These are phyloP conservation scores for Planiliza haematocheilus DNA, from an alignment of 2,113 vertebrate species.

Conservation along the genomic window DNA sequence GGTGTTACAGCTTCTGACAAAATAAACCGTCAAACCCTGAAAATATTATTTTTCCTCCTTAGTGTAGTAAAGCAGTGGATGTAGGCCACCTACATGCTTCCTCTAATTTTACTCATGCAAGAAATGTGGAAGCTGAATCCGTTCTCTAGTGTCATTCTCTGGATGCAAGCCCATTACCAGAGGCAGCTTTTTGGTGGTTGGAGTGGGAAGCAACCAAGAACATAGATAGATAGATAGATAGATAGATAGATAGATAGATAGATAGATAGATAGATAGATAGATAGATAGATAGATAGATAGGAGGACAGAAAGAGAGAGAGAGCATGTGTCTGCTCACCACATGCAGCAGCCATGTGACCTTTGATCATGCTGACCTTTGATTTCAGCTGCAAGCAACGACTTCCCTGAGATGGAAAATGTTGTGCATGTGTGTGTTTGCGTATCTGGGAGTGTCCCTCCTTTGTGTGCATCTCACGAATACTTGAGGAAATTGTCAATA, in stretches of 20 bases:
- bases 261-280: slow-evolving; percentile 29
- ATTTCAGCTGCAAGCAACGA: slow-evolving; percentile 49
- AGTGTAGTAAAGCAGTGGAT: not conserved
- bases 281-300: slow-evolving; percentile 1
- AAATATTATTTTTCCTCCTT: not conserved
- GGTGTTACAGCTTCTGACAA: not conserved
- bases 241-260: slow-evolving; percentile 12
- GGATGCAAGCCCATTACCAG: slow-evolving; percentile 22
- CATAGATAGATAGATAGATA: slow-evolving; percentile 7
- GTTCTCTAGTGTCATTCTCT: slow-evolving; percentile 31
- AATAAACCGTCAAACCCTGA: not conserved
- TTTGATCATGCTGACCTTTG: slow-evolving; percentile 54
- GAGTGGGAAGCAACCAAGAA: not conserved
- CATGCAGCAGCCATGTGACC: slow-evolving; percentile 38
- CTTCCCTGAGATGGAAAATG: slow-evolving; percentile 49
- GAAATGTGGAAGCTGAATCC: slow-evolving; percentile 17
- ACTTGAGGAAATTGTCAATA: slow-evolving; percentile 82
- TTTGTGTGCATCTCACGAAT: slow-evolving; percentile 69
- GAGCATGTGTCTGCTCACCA: slow-evolving; percentile 33
- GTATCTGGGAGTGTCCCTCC: slow-evolving; percentile 40
- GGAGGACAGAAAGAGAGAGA: not conserved
- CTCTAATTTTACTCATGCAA: slow-evolving; percentile 21
- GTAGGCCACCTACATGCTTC: slow-evolving; percentile 15
- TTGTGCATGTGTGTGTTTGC: slow-evolving; percentile 9
- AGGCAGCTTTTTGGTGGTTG: slow-evolving; percentile 24